Conservation (phyloP, 1,140 invertebrate species). For the Linepithema humile region DNA sequence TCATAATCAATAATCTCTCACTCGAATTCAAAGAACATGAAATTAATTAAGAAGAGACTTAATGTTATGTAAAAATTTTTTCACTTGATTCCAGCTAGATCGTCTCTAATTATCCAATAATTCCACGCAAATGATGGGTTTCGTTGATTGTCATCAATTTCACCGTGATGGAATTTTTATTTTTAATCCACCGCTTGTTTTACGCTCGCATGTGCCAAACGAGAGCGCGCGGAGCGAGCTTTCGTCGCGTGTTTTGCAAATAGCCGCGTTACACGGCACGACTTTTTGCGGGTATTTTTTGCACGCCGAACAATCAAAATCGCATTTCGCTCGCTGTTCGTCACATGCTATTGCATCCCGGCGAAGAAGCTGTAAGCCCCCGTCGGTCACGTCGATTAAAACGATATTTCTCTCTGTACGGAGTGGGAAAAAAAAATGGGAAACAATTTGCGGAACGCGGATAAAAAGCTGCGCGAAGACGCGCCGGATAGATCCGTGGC, state of each 20-base stretch:
- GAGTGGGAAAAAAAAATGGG: neutral
- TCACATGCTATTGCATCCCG: conserved; percentile 38
- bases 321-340: conserved; percentile 41
- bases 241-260: conserved; percentile 23
- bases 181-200: conserved; percentile 6
- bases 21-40: neutral
- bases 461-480: conserved; percentile 12
- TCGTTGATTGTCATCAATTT: too few relatives aligned
- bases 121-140: neutral
- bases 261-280: conserved; percentile 14
- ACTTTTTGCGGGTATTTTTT: conserved; percentile 48
- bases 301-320: conserved; percentile 49
- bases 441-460: conserved; percentile 4
- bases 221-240: neutral
- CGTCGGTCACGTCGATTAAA: conserved; percentile 51
- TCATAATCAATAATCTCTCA: neutral
- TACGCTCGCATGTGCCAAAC: neutral
- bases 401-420: conserved; percentile 30
- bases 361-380: conserved; percentile 31
- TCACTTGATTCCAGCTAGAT: neutral
- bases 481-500: neutral
- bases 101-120: neutral
- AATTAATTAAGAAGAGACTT: neutral
- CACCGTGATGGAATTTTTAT: too few relatives aligned
- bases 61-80: neutral